Evolutionary conservation across 2,888 invertebrate species (phyloP).

Genomic region (Stenchaetothrips biformis): DNA sequence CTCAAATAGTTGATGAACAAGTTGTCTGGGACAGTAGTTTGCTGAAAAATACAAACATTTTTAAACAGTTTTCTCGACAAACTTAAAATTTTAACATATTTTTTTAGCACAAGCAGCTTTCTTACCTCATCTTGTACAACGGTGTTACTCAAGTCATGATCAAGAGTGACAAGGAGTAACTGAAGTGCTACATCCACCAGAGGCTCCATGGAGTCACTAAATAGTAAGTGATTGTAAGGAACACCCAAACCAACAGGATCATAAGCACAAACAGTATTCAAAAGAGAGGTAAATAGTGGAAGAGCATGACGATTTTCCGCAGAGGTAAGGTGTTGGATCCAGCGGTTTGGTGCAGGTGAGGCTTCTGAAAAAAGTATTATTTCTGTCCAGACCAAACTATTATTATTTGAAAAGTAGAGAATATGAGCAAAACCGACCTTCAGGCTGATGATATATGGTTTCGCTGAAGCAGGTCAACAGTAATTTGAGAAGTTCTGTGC

Average conservation of each 20-base stretch:
- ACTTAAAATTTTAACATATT: slow-evolving; percentile 7
- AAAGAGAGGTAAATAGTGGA: slow-evolving; percentile 93
- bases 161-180: slow-evolving; percentile 90
- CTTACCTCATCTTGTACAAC: slow-evolving; percentile 56
- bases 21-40: slow-evolving; percentile 68
- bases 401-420: not conserved
- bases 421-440: slow-evolving; percentile 36
- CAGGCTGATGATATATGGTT: slow-evolving; percentile 87
- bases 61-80: slow-evolving; percentile 23
- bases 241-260: slow-evolving; percentile 97
- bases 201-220: slow-evolving; percentile 87
- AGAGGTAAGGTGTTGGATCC: slow-evolving; percentile 60
- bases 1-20: slow-evolving; percentile 98
- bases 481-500: slow-evolving; percentile 87
- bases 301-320: slow-evolving; percentile 78
- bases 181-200: slow-evolving; percentile 91
- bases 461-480: slow-evolving; percentile 95
- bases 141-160: slow-evolving; percentile 76
- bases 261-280: slow-evolving; percentile 95
- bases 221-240: slow-evolving; percentile 96
- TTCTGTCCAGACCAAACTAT: not conserved
- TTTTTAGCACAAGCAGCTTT: slow-evolving; percentile 30
- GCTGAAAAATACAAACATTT: slow-evolving; percentile 38
- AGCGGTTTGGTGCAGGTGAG: slow-evolving; percentile 50
- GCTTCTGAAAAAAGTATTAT: slow-evolving; percentile 40